Conservation (phyloP, 2,797 vertebrate species). For the Gambelia wislizenii region DNA sequence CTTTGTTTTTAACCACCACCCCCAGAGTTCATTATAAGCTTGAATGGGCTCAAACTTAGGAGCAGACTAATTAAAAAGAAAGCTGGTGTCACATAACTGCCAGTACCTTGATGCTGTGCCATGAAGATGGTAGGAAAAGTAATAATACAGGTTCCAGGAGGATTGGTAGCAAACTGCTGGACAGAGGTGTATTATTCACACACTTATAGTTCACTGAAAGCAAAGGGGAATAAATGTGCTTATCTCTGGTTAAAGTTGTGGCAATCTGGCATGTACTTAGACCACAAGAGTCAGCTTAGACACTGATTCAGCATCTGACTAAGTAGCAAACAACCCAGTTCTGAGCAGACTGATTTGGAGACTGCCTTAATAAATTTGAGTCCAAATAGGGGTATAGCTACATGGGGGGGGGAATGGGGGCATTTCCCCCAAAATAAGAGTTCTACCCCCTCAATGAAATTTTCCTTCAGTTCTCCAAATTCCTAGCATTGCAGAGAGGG, state of each 20-base stretch:
- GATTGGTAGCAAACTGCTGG: not conserved
- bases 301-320: not conserved
- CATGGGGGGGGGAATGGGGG: too few species aligned
- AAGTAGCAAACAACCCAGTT: not conserved
- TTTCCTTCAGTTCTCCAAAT: too few species aligned
- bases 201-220: not conserved
- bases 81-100: constrained; percentile 22
- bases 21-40: constrained; percentile 29
- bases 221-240: not conserved
- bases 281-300: not conserved
- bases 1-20: not conserved
- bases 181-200: not conserved
- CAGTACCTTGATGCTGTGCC: constrained; percentile 40
- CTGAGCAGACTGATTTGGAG: too few species aligned
- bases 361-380: too few species aligned
- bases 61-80: constrained; percentile 29
- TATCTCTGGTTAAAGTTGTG: not conserved
- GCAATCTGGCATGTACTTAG: not conserved
- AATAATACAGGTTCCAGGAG: not conserved
- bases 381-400: too few species aligned
- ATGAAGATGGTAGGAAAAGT: constrained; percentile 5
- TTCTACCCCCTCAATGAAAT: too few species aligned
- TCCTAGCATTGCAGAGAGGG: too few species aligned
- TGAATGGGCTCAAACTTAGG: constrained; percentile 45
- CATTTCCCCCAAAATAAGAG: not conserved